A percentile compares a stretch with the other conserved stretches of the same genome.
phyloP scores from a whole-genome alignment of 2,888 invertebrate species.

The Plebejus melissa region DNA sequence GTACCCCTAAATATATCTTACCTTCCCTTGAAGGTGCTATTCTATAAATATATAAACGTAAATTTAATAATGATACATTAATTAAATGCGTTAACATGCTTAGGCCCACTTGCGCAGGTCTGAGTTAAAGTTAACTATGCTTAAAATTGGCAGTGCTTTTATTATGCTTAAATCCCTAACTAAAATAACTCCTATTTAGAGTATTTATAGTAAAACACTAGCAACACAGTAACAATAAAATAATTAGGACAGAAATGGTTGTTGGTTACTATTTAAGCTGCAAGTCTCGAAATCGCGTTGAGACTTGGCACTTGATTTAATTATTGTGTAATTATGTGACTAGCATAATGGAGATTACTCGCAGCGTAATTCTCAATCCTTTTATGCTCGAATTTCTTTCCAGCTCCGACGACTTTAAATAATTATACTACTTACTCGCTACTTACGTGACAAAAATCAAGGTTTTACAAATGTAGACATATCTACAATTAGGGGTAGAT shows the following conservation, averaged over 20 bases:
- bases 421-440: conserved; percentile 4
- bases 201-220: background rate
- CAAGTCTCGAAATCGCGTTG: conserved; percentile 5
- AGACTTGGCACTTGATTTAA: conserved; percentile 21
- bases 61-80: too few species aligned
- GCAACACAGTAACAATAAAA: conserved; percentile 2
- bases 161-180: background rate
- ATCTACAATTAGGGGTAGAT: background rate
- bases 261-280: conserved; percentile 4
- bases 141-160: too few species aligned
- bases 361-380: conserved; percentile 1
- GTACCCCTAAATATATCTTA: background rate
- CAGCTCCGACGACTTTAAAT: background rate
- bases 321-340: conserved; percentile 24
- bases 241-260: conserved; percentile 16
- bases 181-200: background rate
- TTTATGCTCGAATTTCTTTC: background rate
- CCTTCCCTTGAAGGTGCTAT: background rate
- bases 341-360: conserved; percentile 14
- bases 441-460: background rate
- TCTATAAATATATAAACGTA: background rate
- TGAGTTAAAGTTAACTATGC: too few species aligned
- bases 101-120: too few species aligned
- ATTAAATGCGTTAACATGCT: too few species aligned
- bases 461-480: background rate